Percentiles rank a stretch among this genome's conserved stretches.
phyloP scores from a whole-genome alignment of 2,888 invertebrate species.

The Brenthis daphne region DNA sequence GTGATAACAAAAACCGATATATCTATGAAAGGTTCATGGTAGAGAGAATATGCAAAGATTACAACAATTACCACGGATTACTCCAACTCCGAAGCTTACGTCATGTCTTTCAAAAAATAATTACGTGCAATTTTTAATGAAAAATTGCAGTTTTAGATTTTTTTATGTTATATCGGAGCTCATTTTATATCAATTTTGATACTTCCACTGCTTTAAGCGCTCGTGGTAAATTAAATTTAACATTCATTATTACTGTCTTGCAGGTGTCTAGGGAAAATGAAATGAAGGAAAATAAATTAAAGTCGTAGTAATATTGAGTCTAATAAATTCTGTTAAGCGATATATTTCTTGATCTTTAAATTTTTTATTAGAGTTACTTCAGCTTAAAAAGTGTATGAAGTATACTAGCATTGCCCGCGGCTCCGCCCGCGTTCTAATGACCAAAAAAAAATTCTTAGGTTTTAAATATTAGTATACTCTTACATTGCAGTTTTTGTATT shows the following conservation, averaged over 20 bases:
- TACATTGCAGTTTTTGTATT: no score
- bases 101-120: constrained; percentile 10
- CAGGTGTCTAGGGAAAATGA: background rate
- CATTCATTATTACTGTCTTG: background rate
- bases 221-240: constrained; percentile 1
- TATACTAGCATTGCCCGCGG: no score
- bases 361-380: no score
- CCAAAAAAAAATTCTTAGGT: no score
- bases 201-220: background rate
- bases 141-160: constrained; percentile 17
- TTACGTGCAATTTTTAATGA: constrained; percentile 14
- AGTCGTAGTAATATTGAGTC: no score
- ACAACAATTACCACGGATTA: constrained; percentile 3
- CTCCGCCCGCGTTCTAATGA: no score
- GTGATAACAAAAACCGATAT: background rate
- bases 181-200: constrained; percentile 10
- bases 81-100: constrained; percentile 2
- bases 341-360: no score
- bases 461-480: no score
- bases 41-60: background rate
- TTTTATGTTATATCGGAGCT: background rate
- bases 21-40: background rate
- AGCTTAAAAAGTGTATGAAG: no score
- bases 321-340: no score
- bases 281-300: no score